phyloP scores from a whole-genome alignment of 2,888 invertebrate species.

The Tenthredo amoena region DNA sequence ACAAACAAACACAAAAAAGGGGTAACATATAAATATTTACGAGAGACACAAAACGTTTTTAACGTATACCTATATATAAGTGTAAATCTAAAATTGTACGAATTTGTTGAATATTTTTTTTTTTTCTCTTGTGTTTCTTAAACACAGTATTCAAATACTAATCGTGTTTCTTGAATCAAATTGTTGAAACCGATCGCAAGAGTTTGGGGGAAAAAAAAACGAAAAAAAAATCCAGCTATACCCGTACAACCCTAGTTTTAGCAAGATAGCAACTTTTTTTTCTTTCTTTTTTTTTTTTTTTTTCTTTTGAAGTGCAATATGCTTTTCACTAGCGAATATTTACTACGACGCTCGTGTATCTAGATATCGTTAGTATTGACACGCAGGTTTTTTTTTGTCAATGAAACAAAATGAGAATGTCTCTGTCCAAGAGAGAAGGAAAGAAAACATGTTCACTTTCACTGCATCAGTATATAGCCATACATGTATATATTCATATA shows the following conservation, averaged over 20 bases:
- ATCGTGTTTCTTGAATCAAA: constrained; percentile 1
- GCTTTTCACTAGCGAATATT: constrained; percentile 15
- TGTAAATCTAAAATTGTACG: constrained; percentile 20
- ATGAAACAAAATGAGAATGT: neutral
- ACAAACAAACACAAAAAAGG: neutral
- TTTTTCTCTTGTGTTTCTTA: neutral
- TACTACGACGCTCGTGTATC: neutral
- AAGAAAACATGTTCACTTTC: constrained; percentile 31
- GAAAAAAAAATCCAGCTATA: neutral
- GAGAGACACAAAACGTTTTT: constrained; percentile 17
- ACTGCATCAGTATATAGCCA: neutral
- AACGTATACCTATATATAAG: neutral
- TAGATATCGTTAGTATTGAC: constrained; percentile 19
- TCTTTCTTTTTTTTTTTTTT: neutral
- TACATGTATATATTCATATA: neutral
- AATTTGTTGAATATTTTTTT: neutral
- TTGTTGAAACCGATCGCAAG: constrained; percentile 15
- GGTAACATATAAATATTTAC: neutral
- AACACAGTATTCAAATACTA: neutral
- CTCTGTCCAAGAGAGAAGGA: neutral
- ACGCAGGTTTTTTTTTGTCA: neutral
- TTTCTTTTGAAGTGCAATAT: constrained; percentile 22
- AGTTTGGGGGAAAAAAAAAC: neutral
- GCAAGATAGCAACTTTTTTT: constrained; percentile 1
- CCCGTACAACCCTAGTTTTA: constrained; percentile 21